phyloP scores from a whole-genome alignment of 1,140 invertebrate species.

The Chrysopa pallens region DNA sequence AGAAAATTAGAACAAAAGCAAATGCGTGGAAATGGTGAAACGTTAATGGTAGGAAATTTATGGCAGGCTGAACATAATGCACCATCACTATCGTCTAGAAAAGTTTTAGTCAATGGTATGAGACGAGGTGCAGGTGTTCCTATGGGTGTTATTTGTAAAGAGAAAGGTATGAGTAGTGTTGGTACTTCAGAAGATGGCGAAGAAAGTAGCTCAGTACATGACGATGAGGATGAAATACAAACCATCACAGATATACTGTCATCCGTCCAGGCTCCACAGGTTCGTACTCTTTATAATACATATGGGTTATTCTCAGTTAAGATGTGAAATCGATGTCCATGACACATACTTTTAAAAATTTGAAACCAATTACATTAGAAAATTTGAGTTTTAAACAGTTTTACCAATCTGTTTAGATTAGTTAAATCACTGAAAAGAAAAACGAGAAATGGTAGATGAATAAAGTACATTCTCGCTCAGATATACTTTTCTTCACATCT shows the following conservation, averaged over 20 bases:
- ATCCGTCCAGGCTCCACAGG: constrained; percentile 52
- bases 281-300: constrained; percentile 17
- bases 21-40: constrained; percentile 4
- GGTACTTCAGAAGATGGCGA: constrained; percentile 49
- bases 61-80: constrained; percentile 13
- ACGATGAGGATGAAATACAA: constrained; percentile 45
- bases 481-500: too few relatives aligned
- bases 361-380: too few relatives aligned
- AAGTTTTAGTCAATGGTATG: constrained; percentile 30
- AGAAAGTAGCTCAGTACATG: constrained; percentile 45
- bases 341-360: too few relatives aligned
- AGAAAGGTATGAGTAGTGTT: constrained; percentile 36
- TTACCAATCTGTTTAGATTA: too few relatives aligned
- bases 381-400: too few relatives aligned
- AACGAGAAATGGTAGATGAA: too few relatives aligned
- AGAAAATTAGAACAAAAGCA: constrained; percentile 51
- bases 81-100: constrained; percentile 35
- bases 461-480: too few relatives aligned
- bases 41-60: constrained; percentile 3
- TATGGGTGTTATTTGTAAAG: constrained; percentile 10
- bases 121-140: constrained; percentile 22
- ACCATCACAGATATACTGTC: constrained; percentile 49
- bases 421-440: too few relatives aligned
- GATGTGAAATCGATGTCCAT: too few relatives aligned
- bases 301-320: too few relatives aligned